Evolutionary conservation across 2,797 vertebrate species (phyloP).

Genomic region (Tachyglossus aculeatus): DNA sequence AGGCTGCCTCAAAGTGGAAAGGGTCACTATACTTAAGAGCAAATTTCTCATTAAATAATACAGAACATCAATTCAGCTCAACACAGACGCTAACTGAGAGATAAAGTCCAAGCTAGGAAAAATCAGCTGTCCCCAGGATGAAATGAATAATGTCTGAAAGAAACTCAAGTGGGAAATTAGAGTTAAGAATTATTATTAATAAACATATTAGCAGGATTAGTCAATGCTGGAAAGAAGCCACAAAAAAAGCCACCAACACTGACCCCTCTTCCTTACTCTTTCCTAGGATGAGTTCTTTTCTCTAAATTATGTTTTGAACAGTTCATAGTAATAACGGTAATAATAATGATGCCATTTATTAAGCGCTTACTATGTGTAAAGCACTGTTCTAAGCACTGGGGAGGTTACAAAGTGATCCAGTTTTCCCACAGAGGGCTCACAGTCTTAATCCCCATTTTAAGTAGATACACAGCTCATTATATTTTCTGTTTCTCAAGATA

Average conservation of each 20-base stretch:
- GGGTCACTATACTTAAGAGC: constrained; percentile 64
- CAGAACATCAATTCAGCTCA: constrained; percentile 62
- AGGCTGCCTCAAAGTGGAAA: constrained; percentile 68
- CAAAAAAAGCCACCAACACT: too few relatives aligned
- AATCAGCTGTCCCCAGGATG: constrained; percentile 51
- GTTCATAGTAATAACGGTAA: too few relatives aligned
- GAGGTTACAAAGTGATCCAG: too few relatives aligned
- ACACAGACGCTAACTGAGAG: constrained; percentile 60
- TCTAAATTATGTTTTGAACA: constrained; percentile 9
- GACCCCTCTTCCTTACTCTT: too few relatives aligned
- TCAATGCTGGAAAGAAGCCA: constrained; percentile 49
- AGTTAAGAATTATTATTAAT: constrained; percentile 33
- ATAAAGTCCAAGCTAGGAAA: constrained; percentile 62
- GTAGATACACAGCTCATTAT: constrained; percentile 28
- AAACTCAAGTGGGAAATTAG: constrained; percentile 46
- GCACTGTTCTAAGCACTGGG: too few relatives aligned
- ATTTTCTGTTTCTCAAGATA: constrained; percentile 23
- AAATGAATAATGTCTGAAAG: constrained; percentile 51
- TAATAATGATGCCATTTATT: too few relatives aligned
- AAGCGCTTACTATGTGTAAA: too few relatives aligned
- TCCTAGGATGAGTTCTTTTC: too few relatives aligned
- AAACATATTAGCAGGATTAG: constrained; percentile 47
- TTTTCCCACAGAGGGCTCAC: too few relatives aligned
- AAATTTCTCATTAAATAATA: constrained; percentile 73
- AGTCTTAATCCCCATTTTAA: too few relatives aligned